A percentile compares a stretch with the other conserved stretches of the same genome.
phyloP scores from a whole-genome alignment of 2,113 vertebrate genomes.

The Leptocoma aspasia region DNA sequence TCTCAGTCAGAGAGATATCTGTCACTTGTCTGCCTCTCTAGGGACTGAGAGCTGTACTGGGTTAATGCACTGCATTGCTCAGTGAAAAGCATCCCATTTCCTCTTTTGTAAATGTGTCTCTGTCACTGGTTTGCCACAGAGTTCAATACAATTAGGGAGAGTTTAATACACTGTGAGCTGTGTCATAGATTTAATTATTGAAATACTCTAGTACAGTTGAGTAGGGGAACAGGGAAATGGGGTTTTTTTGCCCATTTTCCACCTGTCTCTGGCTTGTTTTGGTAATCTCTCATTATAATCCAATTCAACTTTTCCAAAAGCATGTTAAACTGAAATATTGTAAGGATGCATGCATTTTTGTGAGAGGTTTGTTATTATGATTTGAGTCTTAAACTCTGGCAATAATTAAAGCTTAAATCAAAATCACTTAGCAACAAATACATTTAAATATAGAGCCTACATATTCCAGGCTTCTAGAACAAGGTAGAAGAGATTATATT shows the following conservation, averaged over 20 bases:
- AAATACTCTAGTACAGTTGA: background rate
- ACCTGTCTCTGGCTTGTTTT: background rate
- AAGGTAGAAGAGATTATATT: background rate
- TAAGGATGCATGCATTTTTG: rapidly evolving
- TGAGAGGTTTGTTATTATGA: background rate
- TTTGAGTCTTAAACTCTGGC: background rate
- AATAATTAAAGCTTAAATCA: background rate
- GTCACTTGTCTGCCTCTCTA: background rate
- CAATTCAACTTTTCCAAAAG: background rate
- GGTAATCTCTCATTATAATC: background rate
- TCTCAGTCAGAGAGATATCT: background rate
- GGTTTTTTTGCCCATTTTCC: background rate
- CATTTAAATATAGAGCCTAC: background rate
- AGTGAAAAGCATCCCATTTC: background rate
- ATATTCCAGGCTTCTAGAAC: background rate
- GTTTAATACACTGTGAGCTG: background rate
- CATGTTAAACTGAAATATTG: background rate
- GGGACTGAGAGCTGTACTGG: background rate
- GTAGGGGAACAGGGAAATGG: background rate
- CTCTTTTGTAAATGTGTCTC: background rate
- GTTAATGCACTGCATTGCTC: background rate
- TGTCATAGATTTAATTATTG: background rate
- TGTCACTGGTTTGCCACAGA: background rate
- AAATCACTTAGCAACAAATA: background rate
- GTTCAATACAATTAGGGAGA: background rate